Evolutionary conservation across 2,888 invertebrate genomes (phyloP), one percentile per base, ranked within the genome.

Genomic region (Blera fallax): DNA sequence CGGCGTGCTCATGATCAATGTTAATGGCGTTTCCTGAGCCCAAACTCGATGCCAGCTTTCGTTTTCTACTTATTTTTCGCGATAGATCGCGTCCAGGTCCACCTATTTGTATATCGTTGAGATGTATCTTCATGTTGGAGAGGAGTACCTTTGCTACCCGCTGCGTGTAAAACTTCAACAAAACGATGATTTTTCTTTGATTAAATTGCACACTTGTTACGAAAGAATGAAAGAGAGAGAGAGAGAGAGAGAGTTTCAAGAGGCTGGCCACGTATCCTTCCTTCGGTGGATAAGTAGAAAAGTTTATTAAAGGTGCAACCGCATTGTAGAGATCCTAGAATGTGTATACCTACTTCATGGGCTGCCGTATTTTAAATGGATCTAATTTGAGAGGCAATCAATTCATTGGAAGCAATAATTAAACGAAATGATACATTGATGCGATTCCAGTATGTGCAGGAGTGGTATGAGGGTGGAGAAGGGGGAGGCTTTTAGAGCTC

Each of bases 311-410:
- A 81, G 84, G 69, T 84, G 74, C 74, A 76, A 56, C 70, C 64
- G 54, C 62, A 40, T 37, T 2, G n/a, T n/a, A 8, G 48, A 10
- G 14, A 14, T 3, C 27, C 34, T 34, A 69, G 27, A 24, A 24
- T 24, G 24, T 24, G n/a, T 32, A 24, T 65, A 16, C 14, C 10
- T 14, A 24, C 77, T 67, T 65, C 74, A 58, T 50, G 58, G 58
- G 72, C 76, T 81, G 81, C 85, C 21, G 81, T 81, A 72, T 62
- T 85, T 81, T 85, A 85, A 85, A 85, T 85, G 85, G 85, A 81
- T 85, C 81, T 85, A 85, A 85, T 85, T 85, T 85, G 85, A 85
- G 85, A 81, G 85, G 85, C 85, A 77, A 85, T 85, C 85, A 85
- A 85, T 85, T 81, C 72, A 85, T 85, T 85, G 81, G 76, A 85